Evolutionary conservation across 2,797 vertebrate genomes (phyloP), one percentile per base, ranked within the genome.

Genomic region (Petrocephalus schoutedeni): DNA sequence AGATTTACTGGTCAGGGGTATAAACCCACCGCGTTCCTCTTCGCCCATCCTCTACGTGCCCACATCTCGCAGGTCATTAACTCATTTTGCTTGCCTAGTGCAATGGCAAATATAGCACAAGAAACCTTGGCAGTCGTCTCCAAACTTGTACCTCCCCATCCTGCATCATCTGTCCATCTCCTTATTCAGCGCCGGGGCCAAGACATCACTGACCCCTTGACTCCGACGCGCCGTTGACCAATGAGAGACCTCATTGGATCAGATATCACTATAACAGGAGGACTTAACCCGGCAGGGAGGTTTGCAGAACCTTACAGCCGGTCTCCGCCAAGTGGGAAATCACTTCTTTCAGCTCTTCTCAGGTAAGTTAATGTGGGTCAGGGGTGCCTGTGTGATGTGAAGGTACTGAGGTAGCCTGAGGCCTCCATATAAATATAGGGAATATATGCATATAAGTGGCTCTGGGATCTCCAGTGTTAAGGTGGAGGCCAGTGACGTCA

Each of bases 241-340:
- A 98, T 97, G 93, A 93, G 96, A 91, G 94, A 88, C 91, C 91
- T 90, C 94, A 94, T 92, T 91, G 91, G 95, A 97, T 98, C 97
- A 90, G 93, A 93, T 97, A 96, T 97, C 97, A 95, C 93, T 97
- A 97, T 96, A 98, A 97, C 95, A 96, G 88, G 92, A 93, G 95
- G 95, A 93, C 91, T 91, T 93, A 94, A 93, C 94, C 94, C 93
- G 92, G 93, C 93, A 57, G 91, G 89, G 83, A 87, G 58, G 91
- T 92, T 93, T 4, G 91, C 92, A 95, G 94, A 94, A 91, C 92
- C 92, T 91, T 89, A 91, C 95, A 92, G 92, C 96, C 91, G n/a
- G 89, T 94, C 93, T 93, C 91, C 94, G 92, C 94, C 90, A n/a
- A 77, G 92, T 91, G 93, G 95, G 94, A 96, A 93, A 95, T 92